A percentile compares a stretch with the other conserved stretches of the same genome.
phyloP scores from a whole-genome alignment of 2,113 vertebrate genomes.

The Chinchilla lanigera region DNA sequence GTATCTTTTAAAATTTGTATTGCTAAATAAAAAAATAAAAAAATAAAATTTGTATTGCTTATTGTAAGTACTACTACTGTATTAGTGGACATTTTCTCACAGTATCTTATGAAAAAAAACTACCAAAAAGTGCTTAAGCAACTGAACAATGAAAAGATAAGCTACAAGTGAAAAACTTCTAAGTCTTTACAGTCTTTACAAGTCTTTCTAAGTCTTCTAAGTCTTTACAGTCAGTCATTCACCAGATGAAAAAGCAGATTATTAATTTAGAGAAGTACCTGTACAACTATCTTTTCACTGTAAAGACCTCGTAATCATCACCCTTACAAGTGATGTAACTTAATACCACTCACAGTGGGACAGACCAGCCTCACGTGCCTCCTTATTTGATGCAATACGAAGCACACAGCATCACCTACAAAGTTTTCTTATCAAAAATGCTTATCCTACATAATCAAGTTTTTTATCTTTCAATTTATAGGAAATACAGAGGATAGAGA shows the following conservation, averaged over 20 bases:
- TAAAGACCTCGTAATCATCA: background rate
- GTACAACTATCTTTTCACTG: background rate
- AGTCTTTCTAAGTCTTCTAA: no score
- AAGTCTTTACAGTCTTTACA: background rate
- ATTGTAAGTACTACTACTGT: background rate
- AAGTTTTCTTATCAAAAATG: slow-evolving; percentile 35
- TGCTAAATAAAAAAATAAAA: no score
- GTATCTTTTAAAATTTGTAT: background rate
- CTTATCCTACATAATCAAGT: slow-evolving; percentile 18
- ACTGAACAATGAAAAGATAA: background rate
- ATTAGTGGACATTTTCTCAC: background rate
- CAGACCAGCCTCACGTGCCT: background rate
- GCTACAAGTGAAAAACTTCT: background rate
- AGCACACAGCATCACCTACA: background rate
- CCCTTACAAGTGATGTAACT: slow-evolving; percentile 14
- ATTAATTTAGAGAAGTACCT: slow-evolving; percentile 16
- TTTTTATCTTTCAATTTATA: slow-evolving; percentile 33
- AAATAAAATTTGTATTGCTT: slow-evolving; percentile 29
- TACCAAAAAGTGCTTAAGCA: background rate
- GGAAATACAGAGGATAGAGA: background rate
- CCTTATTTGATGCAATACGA: slow-evolving; percentile 9
- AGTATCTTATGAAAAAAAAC: slow-evolving; percentile 12
- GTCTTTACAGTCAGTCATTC: background rate
- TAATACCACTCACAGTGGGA: background rate
- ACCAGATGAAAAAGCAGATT: background rate